Evolutionary conservation across 2,797 vertebrate species (phyloP).

Genomic region (Siniperca obscura): DNA sequence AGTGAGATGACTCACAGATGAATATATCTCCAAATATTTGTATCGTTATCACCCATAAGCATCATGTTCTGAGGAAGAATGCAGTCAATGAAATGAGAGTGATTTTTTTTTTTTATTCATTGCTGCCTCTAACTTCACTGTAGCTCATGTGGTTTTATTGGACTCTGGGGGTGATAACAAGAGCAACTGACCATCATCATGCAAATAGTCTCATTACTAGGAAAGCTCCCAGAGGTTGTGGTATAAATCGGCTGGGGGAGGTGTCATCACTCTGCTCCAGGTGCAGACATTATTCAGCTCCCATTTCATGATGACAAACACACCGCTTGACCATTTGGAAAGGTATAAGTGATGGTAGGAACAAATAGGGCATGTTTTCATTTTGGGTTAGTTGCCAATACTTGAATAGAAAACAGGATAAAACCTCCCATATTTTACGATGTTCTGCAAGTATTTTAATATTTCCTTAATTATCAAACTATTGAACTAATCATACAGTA

Average conservation of each 20-base stretch:
- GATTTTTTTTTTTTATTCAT: slow-evolving; percentile 31
- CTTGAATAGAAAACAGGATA: background rate
- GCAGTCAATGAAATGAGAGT: slow-evolving; percentile 26
- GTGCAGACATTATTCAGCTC: slow-evolving; percentile 39
- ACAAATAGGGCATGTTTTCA: background rate
- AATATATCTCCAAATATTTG: slow-evolving; percentile 50
- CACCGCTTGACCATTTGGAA: slow-evolving; percentile 28
- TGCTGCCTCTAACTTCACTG: slow-evolving; percentile 30
- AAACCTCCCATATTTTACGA: background rate
- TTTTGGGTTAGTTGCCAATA: background rate
- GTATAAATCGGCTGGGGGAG: slow-evolving; percentile 43
- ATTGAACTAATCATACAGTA: background rate
- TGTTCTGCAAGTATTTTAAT: background rate
- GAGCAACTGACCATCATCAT: slow-evolving; percentile 65
- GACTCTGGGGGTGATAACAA: slow-evolving; percentile 56
- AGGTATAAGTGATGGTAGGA: background rate
- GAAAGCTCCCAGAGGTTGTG: slow-evolving; percentile 29
- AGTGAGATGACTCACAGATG: slow-evolving; percentile 39
- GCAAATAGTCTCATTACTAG: slow-evolving; percentile 67
- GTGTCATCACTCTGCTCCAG: slow-evolving; percentile 32
- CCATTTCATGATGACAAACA: slow-evolving; percentile 17
- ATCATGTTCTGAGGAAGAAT: slow-evolving; percentile 23
- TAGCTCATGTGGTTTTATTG: slow-evolving; percentile 50
- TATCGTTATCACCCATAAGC: slow-evolving; percentile 17
- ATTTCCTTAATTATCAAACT: background rate